phyloP scores from a whole-genome alignment of 2,113 vertebrate genomes.

The Caracal caracal region DNA sequence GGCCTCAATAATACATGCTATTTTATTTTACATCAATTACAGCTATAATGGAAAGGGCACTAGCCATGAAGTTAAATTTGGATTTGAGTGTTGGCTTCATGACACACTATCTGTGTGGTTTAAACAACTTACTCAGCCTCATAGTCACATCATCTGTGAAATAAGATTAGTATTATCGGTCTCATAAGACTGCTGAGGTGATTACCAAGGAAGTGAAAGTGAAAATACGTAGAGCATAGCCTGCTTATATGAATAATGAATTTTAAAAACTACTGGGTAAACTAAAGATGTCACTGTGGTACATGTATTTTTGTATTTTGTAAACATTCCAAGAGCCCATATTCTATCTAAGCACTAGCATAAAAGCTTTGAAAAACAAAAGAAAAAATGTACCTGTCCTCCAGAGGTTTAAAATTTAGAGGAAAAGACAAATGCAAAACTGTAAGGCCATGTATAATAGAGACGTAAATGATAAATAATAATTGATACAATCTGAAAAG shows the following conservation, averaged over 20 bases:
- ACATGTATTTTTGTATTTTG: not conserved
- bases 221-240: not conserved
- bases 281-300: not conserved
- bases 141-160: not conserved
- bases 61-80: not conserved
- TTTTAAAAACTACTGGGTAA: not conserved
- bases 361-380: not conserved
- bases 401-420: not conserved
- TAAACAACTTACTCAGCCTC: not conserved
- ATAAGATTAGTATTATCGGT: not conserved
- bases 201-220: not conserved
- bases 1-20: not conserved
- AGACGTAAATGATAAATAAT: not conserved
- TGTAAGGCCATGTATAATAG: not conserved
- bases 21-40: conserved; percentile 28
- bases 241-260: not conserved
- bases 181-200: not conserved
- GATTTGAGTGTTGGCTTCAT: not conserved
- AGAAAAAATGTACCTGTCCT: not conserved
- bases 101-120: not conserved
- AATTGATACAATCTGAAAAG: not conserved
- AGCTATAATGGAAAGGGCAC: not conserved
- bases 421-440: not conserved
- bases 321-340: not conserved
- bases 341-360: not conserved